A percentile compares a stretch with the other conserved stretches of the same genome.
These are phyloP conservation scores for Rallus limicola DNA, from an alignment of 2,113 vertebrate species.

Conservation along the genomic window DNA sequence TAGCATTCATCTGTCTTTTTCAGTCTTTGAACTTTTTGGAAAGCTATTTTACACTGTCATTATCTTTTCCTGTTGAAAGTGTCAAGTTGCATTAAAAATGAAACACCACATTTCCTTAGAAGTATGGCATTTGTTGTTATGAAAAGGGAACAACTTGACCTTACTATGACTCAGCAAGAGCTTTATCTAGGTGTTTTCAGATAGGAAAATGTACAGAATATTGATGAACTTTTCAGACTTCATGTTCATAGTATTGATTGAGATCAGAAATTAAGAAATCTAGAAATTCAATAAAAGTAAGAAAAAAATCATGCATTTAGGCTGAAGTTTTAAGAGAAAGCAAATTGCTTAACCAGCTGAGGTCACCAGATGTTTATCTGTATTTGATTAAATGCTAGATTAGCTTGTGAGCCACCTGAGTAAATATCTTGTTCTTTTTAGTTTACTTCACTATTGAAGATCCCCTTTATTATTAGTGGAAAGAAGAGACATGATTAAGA, in stretches of 20 bases:
- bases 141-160: neutral
- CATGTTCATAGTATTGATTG: neutral
- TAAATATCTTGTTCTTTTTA: neutral
- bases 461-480: neutral
- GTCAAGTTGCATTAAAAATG: conserved; percentile 49
- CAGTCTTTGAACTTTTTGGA: conserved; percentile 42
- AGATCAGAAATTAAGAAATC: neutral
- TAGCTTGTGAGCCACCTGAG: neutral
- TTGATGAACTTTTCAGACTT: neutral
- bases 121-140: neutral
- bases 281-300: neutral
- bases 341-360: neutral
- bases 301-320: neutral
- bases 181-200: neutral
- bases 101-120: conserved; percentile 21
- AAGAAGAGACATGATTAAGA: neutral
- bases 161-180: neutral
- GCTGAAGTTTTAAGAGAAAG: neutral
- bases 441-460: neutral
- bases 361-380: neutral
- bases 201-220: neutral
- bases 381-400: neutral
- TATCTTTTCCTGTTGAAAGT: conserved; percentile 36
- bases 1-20: neutral
- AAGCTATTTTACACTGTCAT: conserved; percentile 44